Conservation (phyloP, 2,797 vertebrate genomes). For the Diplodus puntazzo region DNA sequence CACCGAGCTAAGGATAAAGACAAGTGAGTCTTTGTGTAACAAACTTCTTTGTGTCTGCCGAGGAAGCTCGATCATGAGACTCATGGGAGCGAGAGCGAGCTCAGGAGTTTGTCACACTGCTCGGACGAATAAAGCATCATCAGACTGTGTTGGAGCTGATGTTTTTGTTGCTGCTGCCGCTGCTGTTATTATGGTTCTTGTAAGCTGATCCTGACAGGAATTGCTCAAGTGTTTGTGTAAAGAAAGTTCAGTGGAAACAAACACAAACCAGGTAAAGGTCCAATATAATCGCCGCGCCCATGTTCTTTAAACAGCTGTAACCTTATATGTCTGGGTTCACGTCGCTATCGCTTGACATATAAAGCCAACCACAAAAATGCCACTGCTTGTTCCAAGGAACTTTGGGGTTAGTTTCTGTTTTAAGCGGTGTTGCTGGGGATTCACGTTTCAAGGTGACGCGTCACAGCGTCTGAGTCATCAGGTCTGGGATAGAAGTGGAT, state of each 20-base stretch:
- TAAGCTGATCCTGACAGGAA: background rate
- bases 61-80: constrained; percentile 29
- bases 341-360: constrained; percentile 43
- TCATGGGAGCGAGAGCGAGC: constrained; percentile 3
- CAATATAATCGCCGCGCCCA: background rate
- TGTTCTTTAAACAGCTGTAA: constrained; percentile 44
- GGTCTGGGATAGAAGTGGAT: constrained; percentile 27
- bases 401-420: constrained; percentile 62
- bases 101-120: constrained; percentile 21
- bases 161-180: constrained; percentile 4
- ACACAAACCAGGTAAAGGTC: constrained; percentile 39
- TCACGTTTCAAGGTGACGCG: constrained; percentile 22
- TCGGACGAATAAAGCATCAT: constrained; percentile 7
- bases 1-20: constrained; percentile 32
- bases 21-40: constrained; percentile 46
- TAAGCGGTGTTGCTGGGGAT: constrained; percentile 67
- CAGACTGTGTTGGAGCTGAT: background rate
- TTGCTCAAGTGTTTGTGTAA: constrained; percentile 23
- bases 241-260: constrained; percentile 33
- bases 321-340: constrained; percentile 22
- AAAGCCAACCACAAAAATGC: constrained; percentile 65
- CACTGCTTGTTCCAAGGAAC: constrained; percentile 24
- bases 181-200: background rate
- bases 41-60: constrained; percentile 41
- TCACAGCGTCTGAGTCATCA: constrained; percentile 39